A percentile compares a stretch with the other conserved stretches of the same genome.
Evolutionary conservation across 2,797 vertebrate genomes (phyloP).

Genomic region (Ceryle rudis): DNA sequence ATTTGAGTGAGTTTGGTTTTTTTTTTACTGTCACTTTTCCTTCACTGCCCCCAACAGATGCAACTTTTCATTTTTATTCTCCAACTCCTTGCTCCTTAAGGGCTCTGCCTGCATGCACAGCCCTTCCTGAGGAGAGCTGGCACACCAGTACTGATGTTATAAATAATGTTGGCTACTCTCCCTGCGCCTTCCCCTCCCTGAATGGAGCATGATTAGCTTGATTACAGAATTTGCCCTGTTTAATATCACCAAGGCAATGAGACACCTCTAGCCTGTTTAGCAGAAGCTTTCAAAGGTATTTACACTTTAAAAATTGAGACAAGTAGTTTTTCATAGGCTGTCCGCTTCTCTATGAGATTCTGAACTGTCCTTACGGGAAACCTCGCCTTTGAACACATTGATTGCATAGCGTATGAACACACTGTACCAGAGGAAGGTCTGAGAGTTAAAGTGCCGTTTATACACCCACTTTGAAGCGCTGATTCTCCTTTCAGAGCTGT

Average conservation of each 20-base stretch:
- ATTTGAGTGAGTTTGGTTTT: background rate
- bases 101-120: slow-evolving; percentile 17
- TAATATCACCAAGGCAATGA: slow-evolving; percentile 11
- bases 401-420: background rate
- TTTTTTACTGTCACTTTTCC: slow-evolving; percentile 4
- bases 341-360: background rate
- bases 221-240: slow-evolving; percentile 32
- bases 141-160: slow-evolving; percentile 43
- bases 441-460: slow-evolving; percentile 42
- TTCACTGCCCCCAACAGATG: background rate
- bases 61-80: slow-evolving; percentile 26
- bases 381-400: slow-evolving; percentile 9
- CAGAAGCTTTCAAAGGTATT: slow-evolving; percentile 34
- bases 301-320: background rate
- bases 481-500: slow-evolving; percentile 22
- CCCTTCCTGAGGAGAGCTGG: slow-evolving; percentile 64
- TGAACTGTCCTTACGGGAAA: background rate
- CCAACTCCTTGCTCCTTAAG: background rate
- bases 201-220: background rate
- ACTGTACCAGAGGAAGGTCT: slow-evolving; percentile 22
- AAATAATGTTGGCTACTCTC: slow-evolving; percentile 58
- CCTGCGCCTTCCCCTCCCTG: slow-evolving; percentile 34
- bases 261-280: slow-evolving; percentile 16
- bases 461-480: slow-evolving; percentile 38
- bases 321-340: background rate